Conservation (phyloP, 2,113 vertebrate species). For the Poeciliopsis turrubarensis region DNA sequence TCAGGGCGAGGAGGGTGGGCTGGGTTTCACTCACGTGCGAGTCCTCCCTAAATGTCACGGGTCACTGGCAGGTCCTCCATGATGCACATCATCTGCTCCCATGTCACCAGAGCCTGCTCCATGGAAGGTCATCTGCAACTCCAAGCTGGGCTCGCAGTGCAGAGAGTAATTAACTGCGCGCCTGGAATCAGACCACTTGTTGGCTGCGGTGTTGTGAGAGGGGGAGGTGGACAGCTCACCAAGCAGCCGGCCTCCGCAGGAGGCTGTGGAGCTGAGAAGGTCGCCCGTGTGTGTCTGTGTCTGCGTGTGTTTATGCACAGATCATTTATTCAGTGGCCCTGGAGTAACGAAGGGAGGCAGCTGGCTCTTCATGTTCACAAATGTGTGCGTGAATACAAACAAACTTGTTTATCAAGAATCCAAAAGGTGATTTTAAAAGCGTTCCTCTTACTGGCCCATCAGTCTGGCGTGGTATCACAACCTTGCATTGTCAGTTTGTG, state of each 20-base stretch:
- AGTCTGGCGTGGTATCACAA: neutral
- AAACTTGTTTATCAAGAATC: slow-evolving; percentile 3
- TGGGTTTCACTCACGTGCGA: slow-evolving; percentile 64
- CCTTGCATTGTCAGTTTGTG: neutral
- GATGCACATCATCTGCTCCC: slow-evolving; percentile 72
- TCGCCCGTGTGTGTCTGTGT: neutral
- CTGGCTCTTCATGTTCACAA: slow-evolving; percentile 31
- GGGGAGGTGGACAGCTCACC: slow-evolving; percentile 40
- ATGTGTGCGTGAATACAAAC: slow-evolving; percentile 13
- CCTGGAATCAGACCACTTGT: slow-evolving; percentile 37
- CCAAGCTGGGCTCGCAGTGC: slow-evolving; percentile 57
- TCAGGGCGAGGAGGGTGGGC: slow-evolving; percentile 27
- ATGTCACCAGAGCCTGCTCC: slow-evolving; percentile 52
- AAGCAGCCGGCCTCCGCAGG: slow-evolving; percentile 29
- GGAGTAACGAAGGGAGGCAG: slow-evolving; percentile 41
- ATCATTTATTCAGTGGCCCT: slow-evolving; percentile 44
- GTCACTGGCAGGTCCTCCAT: slow-evolving; percentile 60
- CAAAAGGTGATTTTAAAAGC: neutral
- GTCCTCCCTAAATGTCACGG: slow-evolving; percentile 49
- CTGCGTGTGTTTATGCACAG: neutral
- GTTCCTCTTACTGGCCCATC: neutral
- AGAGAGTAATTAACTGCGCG: slow-evolving; percentile 25
- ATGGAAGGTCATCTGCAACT: slow-evolving; percentile 63
- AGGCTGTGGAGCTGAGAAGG: slow-evolving; percentile 29
- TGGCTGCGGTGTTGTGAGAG: slow-evolving; percentile 17